Conservation (phyloP, 2,113 vertebrate genomes). For the Psilopsiagon aymara region DNA sequence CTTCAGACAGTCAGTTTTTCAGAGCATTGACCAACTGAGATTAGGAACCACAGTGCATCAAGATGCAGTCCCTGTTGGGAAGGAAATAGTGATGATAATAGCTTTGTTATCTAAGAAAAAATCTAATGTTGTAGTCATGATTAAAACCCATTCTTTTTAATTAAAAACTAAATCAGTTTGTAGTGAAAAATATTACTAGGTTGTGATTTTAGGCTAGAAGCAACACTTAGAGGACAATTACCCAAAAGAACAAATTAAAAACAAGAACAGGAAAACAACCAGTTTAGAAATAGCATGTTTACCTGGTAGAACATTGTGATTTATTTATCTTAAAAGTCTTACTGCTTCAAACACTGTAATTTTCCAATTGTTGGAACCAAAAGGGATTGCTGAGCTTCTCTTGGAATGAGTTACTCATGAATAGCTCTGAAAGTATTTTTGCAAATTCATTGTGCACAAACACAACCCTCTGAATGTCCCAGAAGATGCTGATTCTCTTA, state of each 20-base stretch:
- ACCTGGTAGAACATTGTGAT: background rate
- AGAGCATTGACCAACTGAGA: background rate
- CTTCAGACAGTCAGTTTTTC: background rate
- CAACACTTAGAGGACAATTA: background rate
- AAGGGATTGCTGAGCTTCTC: background rate
- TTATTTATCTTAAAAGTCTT: background rate
- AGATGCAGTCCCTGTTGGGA: background rate
- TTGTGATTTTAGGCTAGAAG: constrained; percentile 31
- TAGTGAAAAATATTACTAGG: constrained; percentile 17
- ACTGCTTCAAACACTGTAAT: background rate
- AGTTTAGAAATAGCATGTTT: background rate
- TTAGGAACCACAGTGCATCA: background rate
- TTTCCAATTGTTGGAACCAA: background rate
- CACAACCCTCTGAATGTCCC: constrained; percentile 5
- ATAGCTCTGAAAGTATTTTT: constrained; percentile 16
- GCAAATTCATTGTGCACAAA: background rate
- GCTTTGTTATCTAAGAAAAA: constrained; percentile 15
- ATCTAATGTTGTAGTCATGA: background rate
- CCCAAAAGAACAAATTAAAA: background rate
- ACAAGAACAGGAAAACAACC: background rate
- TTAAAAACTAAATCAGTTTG: constrained; percentile 14
- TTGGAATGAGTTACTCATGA: background rate
- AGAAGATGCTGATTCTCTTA: constrained; percentile 42
- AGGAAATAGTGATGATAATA: background rate
- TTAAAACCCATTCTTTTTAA: constrained; percentile 43